Conservation (phyloP, 2,797 vertebrate species). For the Neoniphon sammara region DNA sequence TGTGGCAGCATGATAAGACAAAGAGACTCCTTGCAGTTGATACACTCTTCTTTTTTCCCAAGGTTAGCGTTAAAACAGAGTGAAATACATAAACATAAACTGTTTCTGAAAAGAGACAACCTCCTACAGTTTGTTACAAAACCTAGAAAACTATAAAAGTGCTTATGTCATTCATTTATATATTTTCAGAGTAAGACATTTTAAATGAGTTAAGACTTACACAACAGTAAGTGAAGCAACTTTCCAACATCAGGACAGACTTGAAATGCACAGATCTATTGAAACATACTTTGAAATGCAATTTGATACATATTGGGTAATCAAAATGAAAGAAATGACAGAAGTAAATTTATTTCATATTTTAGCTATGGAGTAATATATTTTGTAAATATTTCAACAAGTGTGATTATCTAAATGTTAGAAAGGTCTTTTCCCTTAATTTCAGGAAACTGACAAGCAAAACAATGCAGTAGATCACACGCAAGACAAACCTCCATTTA, state of each 20-base stretch:
- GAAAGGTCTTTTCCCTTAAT: not conserved
- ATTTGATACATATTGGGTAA: not conserved
- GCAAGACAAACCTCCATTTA: constrained; percentile 17
- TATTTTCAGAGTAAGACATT: constrained; percentile 78
- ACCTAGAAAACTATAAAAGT: constrained; percentile 75
- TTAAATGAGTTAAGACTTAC: constrained; percentile 79
- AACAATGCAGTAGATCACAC: constrained; percentile 11
- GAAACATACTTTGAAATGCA: not conserved
- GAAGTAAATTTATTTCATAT: too few relatives aligned
- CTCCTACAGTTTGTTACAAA: constrained; percentile 40
- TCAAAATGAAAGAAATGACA: not conserved
- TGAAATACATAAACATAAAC: constrained; percentile 35
- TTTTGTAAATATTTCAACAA: not conserved
- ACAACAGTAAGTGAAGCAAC: constrained; percentile 56
- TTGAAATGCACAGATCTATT: constrained; percentile 22
- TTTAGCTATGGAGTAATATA: not conserved
- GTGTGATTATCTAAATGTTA: not conserved
- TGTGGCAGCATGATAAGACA: constrained; percentile 48
- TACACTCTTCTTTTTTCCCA: constrained; percentile 28
- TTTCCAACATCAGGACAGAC: constrained; percentile 34
- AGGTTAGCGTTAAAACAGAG: constrained; percentile 41
- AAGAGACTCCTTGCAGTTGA: constrained; percentile 46
- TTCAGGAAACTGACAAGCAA: not conserved
- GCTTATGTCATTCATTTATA: constrained; percentile 67
- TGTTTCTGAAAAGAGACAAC: constrained; percentile 35